Evolutionary conservation across 2,888 invertebrate species (phyloP).

Genomic region (Chrysolina haemoptera): DNA sequence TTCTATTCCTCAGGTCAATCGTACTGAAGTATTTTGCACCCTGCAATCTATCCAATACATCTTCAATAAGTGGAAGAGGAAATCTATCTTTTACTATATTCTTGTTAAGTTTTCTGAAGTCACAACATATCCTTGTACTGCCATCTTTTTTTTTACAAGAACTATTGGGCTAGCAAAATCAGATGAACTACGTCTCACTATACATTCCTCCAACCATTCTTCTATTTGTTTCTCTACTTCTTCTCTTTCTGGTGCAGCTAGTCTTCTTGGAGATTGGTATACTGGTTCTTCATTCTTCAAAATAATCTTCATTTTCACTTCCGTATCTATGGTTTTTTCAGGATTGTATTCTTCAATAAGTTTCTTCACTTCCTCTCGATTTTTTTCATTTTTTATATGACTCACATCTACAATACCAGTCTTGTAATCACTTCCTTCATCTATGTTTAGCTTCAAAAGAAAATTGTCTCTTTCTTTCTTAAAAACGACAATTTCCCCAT

Average conservation of each 20-base stretch:
- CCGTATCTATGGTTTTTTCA: conserved; percentile 1
- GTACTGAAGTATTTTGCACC: conserved; percentile 54
- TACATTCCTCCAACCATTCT: conserved; percentile 17
- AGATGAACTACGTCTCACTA: conserved; percentile 38
- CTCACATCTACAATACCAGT: conserved; percentile 1
- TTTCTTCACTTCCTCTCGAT: not conserved
- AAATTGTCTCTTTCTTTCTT: not conserved
- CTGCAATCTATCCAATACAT: conserved; percentile 57
- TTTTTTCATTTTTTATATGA: not conserved
- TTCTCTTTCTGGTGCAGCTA: conserved; percentile 47
- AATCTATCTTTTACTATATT: conserved; percentile 45
- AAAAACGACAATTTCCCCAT: not conserved
- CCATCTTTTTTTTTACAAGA: conserved; percentile 48
- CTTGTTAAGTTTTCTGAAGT: conserved; percentile 45
- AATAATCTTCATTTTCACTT: conserved; percentile 32
- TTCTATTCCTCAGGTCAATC: conserved; percentile 60
- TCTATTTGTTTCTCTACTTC: conserved; percentile 48
- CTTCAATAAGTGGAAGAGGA: conserved; percentile 64
- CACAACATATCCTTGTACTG: conserved; percentile 36
- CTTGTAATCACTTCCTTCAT: not conserved
- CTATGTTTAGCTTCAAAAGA: not conserved
- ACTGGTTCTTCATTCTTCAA: conserved; percentile 43
- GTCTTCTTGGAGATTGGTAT: conserved; percentile 46
- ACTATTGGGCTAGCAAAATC: conserved; percentile 51
- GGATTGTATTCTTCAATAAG: conserved; percentile 24